phyloP scores from a whole-genome alignment of 35 echinoderm and acorn worm species.

The Lytechinus pictus region DNA sequence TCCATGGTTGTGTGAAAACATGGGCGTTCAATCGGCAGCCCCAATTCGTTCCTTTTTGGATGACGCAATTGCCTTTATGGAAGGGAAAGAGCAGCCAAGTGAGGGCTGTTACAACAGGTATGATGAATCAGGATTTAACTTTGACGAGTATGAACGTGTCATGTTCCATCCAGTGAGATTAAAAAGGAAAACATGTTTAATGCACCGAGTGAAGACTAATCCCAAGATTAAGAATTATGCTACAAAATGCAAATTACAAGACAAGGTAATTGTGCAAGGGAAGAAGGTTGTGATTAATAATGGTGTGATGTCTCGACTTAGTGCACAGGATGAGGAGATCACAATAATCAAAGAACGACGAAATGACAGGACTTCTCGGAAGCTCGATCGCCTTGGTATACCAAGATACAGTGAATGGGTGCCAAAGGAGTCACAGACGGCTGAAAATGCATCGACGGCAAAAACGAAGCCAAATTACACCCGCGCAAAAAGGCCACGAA shows the following conservation, averaged over 20 bases:
- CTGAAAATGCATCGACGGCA: not conserved
- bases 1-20: not conserved
- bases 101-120: not conserved
- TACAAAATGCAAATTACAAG: not conserved
- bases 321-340: not conserved
- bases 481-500: not conserved
- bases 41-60: conserved; percentile 23
- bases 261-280: not conserved
- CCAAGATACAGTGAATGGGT: not conserved
- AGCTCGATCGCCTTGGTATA: not conserved
- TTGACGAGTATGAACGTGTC: not conserved
- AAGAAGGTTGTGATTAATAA: not conserved
- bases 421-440: not conserved
- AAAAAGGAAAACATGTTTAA: not conserved
- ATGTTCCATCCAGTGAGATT: not conserved
- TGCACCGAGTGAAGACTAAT: not conserved
- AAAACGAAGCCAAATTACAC: conserved; percentile 19
- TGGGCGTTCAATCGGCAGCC: not conserved
- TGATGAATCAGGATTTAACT: not conserved
- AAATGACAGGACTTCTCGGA: not conserved
- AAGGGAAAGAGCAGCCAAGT: not conserved
- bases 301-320: not conserved
- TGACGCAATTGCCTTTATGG: not conserved
- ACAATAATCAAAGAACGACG: not conserved
- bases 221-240: not conserved